These are phyloP conservation scores for Apamea sordens DNA, from an alignment of 2,888 invertebrate species.

Conservation along the genomic window DNA sequence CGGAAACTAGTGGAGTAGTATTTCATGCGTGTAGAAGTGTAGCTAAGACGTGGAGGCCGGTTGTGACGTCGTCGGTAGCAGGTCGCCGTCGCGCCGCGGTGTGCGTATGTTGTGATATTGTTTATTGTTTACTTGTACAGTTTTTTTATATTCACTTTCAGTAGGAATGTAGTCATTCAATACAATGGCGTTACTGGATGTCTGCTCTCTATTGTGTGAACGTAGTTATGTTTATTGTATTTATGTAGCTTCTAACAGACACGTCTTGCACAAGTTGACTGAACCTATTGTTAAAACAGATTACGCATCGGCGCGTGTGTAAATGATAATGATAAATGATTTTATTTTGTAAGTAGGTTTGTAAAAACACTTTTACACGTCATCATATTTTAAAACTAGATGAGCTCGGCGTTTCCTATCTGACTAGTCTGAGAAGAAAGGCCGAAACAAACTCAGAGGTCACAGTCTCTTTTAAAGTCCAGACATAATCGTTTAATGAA, in stretches of 20 bases:
- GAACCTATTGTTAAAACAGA: neutral
- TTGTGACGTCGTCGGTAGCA: neutral
- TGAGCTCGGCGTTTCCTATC: too few species aligned
- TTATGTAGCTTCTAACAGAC: conserved; percentile 7
- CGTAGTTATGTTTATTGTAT: conserved; percentile 7
- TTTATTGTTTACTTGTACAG: neutral
- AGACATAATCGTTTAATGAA: too few species aligned
- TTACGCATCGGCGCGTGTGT: neutral
- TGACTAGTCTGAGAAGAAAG: too few species aligned
- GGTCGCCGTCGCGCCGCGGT: neutral
- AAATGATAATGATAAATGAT: too few species aligned
- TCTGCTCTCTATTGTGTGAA: conserved; percentile 6
- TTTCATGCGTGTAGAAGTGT: neutral
- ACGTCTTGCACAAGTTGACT: conserved; percentile 1
- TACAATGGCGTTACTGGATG: conserved; percentile 4
- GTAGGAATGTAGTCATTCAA: neutral
- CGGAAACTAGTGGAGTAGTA: neutral
- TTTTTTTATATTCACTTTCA: neutral
- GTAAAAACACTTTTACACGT: too few species aligned
- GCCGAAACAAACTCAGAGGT: too few species aligned
- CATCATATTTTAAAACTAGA: too few species aligned
- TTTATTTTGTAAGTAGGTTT: too few species aligned
- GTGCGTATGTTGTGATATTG: neutral
- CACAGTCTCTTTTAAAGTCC: too few species aligned
- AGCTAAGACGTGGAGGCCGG: neutral